Evolutionary conservation across 1,140 invertebrate genomes (phyloP), one percentile per base, ranked within the genome.

Genomic region (Drosophila pectinifera): DNA sequence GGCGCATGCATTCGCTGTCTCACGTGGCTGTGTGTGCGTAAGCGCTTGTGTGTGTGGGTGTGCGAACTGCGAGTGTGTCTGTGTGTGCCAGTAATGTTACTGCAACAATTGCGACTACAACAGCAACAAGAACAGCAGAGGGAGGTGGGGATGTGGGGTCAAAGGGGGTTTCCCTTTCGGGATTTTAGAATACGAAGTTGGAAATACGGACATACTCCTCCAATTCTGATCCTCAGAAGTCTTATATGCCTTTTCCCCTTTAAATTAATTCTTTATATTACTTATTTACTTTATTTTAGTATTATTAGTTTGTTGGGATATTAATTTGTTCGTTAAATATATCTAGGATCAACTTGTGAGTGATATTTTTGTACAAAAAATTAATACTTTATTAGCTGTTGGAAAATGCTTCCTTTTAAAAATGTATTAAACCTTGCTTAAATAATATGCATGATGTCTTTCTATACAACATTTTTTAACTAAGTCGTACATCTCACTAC

Each of bases 1-100:
- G 80, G 84, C 85, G 84, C 85, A 84, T 89, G 84, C 85, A 89
- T 89, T 84, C 78, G 77, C 84, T 80, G 73, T 84, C 84, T 90
- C 84, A 88, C 67, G 76, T 80, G 45, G 63, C 53, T 45, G 48
- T 34, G 53, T 16, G 41, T 31, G 20, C 26, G 53, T 14, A 36
- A 24, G 20, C 28, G 28, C 10, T 10, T 3, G 28, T 64, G 63
- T 62, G 68, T 49, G 70, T 57, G 59, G 49, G 38, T 65, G 46
- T 48, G 34, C 45, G n/a, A 16, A n/a, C n/a, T n/a, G n/a, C n/a
- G 55, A 38, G 46, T 53, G 42, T 78, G 41, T 41, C 43, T 58
- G 65, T 73, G 82, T 67, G 79, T 77, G 72, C 64, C 59, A 89
- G 85, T 89, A 89, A 89, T 89, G 80, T 88, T 88, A 89, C 84